phyloP scores from a whole-genome alignment of 2,113 vertebrate species.

The Petaurus breviceps region DNA sequence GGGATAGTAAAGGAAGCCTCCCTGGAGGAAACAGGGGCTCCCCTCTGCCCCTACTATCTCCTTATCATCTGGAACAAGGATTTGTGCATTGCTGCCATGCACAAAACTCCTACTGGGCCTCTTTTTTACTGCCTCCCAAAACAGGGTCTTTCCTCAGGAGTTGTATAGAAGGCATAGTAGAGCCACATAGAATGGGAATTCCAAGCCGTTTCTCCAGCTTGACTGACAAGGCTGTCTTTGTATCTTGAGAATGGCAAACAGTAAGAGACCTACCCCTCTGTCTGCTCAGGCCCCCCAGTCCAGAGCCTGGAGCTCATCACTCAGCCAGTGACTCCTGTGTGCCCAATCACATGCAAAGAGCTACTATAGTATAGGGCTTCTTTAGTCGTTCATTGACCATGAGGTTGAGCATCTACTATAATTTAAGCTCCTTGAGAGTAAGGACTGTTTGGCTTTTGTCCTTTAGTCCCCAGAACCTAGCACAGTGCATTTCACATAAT shows the following conservation, averaged over 20 bases:
- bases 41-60: not conserved
- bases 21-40: not conserved
- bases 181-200: not conserved
- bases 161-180: not conserved
- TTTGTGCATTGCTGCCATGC: not conserved
- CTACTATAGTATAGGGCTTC: not conserved
- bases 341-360: not conserved
- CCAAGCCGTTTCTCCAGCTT: not conserved
- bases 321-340: not conserved
- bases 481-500: not conserved
- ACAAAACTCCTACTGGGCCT: not conserved
- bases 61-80: not conserved
- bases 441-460: not conserved
- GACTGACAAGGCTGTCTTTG: not conserved
- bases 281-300: not conserved
- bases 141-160: not conserved
- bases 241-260: not conserved
- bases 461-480: not conserved
- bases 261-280: not conserved
- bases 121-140: not conserved
- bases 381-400: not conserved
- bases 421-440: not conserved
- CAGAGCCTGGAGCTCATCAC: not conserved
- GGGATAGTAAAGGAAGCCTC: not conserved
- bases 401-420: not conserved